These are phyloP conservation scores for Yoshiicerus persimilis DNA, from an alignment of 1,140 invertebrate genomes.

Conservation along the genomic window DNA sequence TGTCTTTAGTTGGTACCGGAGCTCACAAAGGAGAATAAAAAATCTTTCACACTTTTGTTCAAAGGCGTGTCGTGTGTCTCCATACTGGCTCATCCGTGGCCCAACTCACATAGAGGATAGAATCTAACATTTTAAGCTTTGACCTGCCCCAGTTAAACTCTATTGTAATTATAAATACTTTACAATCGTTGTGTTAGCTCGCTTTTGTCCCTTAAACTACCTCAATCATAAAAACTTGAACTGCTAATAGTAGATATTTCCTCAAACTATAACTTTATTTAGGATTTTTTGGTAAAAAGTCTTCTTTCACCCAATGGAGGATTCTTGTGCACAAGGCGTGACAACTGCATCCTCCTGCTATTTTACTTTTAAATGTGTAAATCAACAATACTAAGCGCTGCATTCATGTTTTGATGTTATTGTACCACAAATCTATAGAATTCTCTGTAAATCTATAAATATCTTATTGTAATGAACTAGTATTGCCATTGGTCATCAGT, in stretches of 20 bases:
- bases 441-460: too few species aligned
- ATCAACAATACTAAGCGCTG: too few species aligned
- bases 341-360: background rate
- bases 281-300: background rate
- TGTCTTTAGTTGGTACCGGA: background rate
- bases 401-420: too few species aligned
- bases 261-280: background rate
- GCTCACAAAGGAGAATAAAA: background rate
- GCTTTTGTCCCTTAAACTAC: too few species aligned
- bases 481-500: too few species aligned
- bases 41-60: background rate
- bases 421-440: too few species aligned
- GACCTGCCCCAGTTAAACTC: background rate
- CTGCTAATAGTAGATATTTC: too few species aligned
- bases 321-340: background rate
- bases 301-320: background rate
- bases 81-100: background rate
- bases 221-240: too few species aligned
- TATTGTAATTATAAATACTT: background rate
- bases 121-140: background rate
- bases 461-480: too few species aligned
- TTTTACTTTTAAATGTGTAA: background rate
- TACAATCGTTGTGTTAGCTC: background rate
- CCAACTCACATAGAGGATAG: background rate
- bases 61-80: slow-evolving; percentile 20